These are phyloP conservation scores for Mus caroli DNA, from an alignment of 2,797 vertebrate species.

Conservation along the genomic window DNA sequence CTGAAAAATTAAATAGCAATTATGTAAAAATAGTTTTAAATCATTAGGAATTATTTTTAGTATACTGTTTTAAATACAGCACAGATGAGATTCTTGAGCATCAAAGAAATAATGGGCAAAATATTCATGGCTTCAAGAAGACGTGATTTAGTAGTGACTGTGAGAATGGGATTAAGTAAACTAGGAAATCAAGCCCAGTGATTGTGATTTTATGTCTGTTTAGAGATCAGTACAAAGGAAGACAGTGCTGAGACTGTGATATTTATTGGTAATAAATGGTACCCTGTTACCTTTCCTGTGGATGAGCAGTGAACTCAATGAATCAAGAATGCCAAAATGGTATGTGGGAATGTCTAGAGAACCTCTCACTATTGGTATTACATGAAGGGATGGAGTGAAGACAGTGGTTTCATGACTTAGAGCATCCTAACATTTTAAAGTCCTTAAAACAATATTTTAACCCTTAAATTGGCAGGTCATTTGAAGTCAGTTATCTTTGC, in stretches of 20 bases:
- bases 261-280: slow-evolving; percentile 61
- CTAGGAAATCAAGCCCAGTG: neutral
- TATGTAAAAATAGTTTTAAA: slow-evolving; percentile 84
- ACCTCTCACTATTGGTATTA: neutral
- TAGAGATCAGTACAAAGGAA: neutral
- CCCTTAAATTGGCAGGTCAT: slow-evolving; percentile 71
- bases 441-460: slow-evolving; percentile 70
- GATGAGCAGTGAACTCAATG: slow-evolving; percentile 46
- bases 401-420: slow-evolving; percentile 56
- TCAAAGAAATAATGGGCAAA: slow-evolving; percentile 65
- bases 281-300: slow-evolving; percentile 82
- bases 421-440: neutral
- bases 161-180: slow-evolving; percentile 17
- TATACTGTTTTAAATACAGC: slow-evolving; percentile 70
- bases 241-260: slow-evolving; percentile 16
- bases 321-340: slow-evolving; percentile 6
- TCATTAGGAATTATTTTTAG: slow-evolving; percentile 68
- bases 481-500: slow-evolving; percentile 47
- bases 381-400: neutral
- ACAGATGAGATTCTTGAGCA: slow-evolving; percentile 49
- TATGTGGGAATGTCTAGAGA: slow-evolving; percentile 14
- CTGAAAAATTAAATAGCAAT: slow-evolving; percentile 82
- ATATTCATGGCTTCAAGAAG: neutral
- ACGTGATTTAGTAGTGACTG: neutral
- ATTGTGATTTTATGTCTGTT: slow-evolving; percentile 27